Evolutionary conservation across 2,797 vertebrate genomes (phyloP).

Genomic region (Rhinichthys osculus): DNA sequence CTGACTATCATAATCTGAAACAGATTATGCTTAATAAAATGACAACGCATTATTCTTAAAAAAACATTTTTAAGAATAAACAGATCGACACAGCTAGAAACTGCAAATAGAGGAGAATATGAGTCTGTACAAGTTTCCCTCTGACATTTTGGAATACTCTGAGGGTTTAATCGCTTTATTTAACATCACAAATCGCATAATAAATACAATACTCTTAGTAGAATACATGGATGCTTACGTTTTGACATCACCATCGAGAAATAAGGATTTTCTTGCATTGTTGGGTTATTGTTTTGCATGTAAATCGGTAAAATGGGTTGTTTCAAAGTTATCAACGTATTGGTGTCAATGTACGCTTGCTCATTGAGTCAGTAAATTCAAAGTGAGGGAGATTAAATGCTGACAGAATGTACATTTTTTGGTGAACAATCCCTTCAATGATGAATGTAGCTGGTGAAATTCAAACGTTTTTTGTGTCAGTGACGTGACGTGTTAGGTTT

Average conservation of each 20-base stretch:
- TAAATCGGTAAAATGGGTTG: neutral
- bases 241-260: neutral
- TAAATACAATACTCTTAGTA: neutral
- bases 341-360: neutral
- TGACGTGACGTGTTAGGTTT: neutral
- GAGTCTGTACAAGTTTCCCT: neutral
- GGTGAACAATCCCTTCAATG: neutral
- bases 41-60: too few relatives aligned
- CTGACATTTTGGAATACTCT: neutral
- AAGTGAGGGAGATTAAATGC: neutral
- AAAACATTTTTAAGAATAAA: neutral
- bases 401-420: neutral
- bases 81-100: neutral
- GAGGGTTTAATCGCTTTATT: neutral
- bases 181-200: neutral
- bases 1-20: neutral
- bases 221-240: neutral
- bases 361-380: neutral
- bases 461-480: constrained; percentile 7
- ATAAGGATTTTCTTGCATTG: too few relatives aligned
- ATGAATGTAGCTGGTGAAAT: neutral
- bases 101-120: neutral
- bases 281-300: neutral
- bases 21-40: too few relatives aligned
- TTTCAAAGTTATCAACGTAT: neutral